These are phyloP conservation scores for Drosophila birchii DNA, from an alignment of 2,888 invertebrate genomes.

Conservation along the genomic window DNA sequence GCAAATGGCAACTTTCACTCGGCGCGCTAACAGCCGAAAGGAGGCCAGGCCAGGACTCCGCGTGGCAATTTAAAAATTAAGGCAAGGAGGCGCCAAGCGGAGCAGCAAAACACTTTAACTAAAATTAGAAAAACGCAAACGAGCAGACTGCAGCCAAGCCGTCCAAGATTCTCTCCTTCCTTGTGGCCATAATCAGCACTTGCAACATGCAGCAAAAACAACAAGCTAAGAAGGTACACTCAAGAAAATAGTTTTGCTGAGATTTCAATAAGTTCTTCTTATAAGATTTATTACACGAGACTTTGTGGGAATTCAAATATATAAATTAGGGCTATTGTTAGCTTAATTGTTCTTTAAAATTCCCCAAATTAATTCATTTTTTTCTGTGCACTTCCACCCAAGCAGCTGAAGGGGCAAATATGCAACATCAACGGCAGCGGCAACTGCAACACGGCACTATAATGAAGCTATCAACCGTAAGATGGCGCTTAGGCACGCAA, in stretches of 20 bases:
- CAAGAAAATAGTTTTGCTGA: not conserved
- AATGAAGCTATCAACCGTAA: slow-evolving; percentile 79
- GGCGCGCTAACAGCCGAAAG: slow-evolving; percentile 51
- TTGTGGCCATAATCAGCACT: slow-evolving; percentile 66
- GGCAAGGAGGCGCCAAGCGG: slow-evolving; percentile 19
- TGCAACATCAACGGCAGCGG: slow-evolving; percentile 30
- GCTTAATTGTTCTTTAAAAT: not conserved
- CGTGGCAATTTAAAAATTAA: slow-evolving; percentile 69
- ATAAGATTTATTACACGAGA: not conserved
- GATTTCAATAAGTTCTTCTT: not conserved
- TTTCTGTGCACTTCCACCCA: slow-evolving; percentile 4
- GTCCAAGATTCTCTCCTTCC: slow-evolving; percentile 54
- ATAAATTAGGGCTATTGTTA: not conserved
- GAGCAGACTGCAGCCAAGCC: slow-evolving; percentile 56
- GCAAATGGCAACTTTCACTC: slow-evolving; percentile 62
- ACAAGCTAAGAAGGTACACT: slow-evolving; percentile 20
- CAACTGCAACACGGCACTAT: slow-evolving; percentile 63
- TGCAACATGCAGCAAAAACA: slow-evolving; percentile 54
- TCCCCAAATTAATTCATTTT: not conserved
- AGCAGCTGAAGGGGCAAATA: slow-evolving; percentile 22
- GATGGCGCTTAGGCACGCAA: slow-evolving; percentile 79
- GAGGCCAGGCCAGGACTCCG: slow-evolving; percentile 28
- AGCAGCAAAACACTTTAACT: slow-evolving; percentile 61
- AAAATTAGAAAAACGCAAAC: slow-evolving; percentile 74
- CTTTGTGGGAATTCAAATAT: not conserved